Evolutionary conservation across 2,797 vertebrate species (phyloP).

Genomic region (Ctenopoma multispine): DNA sequence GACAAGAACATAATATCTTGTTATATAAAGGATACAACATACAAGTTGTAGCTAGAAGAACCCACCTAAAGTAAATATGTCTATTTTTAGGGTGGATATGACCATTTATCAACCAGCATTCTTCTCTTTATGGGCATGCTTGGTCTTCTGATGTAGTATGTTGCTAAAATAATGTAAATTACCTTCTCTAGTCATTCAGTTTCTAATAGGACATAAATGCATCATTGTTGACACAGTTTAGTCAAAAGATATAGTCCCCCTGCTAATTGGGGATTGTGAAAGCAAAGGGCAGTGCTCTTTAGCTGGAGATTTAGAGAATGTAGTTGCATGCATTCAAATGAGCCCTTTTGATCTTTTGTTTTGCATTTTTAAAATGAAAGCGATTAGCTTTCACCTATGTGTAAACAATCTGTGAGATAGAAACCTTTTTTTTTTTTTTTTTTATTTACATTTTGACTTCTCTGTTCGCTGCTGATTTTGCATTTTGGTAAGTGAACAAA

Average conservation of each 20-base stretch:
- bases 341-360: conserved; percentile 33
- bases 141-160: background rate
- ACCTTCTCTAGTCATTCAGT: background rate
- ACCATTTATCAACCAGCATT: background rate
- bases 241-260: conserved; percentile 15
- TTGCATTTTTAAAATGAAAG: conserved; percentile 19
- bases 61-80: background rate
- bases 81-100: background rate
- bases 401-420: conserved; percentile 59
- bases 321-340: conserved; percentile 43
- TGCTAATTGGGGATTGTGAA: conserved; percentile 5
- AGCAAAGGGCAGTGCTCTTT: background rate
- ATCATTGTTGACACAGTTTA: background rate
- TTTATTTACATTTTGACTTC: conserved; percentile 86
- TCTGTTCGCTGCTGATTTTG: conserved; percentile 90
- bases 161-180: background rate
- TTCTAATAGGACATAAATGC: background rate
- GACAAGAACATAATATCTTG: too few relatives aligned
- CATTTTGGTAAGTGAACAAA: conserved; percentile 89
- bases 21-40: too few relatives aligned
- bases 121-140: background rate
- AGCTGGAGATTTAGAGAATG: conserved; percentile 4
- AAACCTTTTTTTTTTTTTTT: conserved; percentile 75
- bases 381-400: conserved; percentile 45
- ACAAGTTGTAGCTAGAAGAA: background rate